Conservation (phyloP, 2,797 vertebrate species). For the Catharus ustulatus region DNA sequence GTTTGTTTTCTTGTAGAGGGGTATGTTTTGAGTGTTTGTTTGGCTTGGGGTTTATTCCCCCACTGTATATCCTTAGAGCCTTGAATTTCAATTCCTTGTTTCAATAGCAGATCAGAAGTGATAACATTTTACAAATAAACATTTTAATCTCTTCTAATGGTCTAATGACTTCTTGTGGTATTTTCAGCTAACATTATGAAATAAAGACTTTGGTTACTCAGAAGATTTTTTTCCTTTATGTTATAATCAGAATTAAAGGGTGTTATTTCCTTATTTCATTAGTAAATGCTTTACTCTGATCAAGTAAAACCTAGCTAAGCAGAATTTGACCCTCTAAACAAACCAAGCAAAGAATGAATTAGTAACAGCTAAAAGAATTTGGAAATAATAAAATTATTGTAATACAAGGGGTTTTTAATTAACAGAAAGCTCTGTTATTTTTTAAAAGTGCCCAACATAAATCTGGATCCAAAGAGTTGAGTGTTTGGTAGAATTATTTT, state of each 20-base stretch:
- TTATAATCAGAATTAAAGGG: background rate
- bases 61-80: background rate
- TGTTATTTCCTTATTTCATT: background rate
- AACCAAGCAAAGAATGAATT: background rate
- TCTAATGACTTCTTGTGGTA: background rate
- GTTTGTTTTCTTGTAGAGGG: background rate
- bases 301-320: background rate
- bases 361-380: background rate
- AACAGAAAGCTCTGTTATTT: background rate
- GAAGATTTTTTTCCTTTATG: background rate
- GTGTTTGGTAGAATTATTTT: background rate
- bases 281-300: background rate
- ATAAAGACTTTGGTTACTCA: background rate
- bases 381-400: background rate
- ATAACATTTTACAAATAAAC: background rate
- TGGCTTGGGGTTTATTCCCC: rapidly evolving
- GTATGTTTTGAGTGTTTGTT: background rate
- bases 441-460: background rate
- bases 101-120: background rate
- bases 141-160: background rate
- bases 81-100: background rate
- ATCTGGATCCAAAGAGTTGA: background rate
- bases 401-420: background rate
- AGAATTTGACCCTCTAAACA: background rate
- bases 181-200: background rate